These are phyloP conservation scores for Drosophila cognata DNA, from an alignment of 2,888 invertebrate genomes.

Conservation along the genomic window DNA sequence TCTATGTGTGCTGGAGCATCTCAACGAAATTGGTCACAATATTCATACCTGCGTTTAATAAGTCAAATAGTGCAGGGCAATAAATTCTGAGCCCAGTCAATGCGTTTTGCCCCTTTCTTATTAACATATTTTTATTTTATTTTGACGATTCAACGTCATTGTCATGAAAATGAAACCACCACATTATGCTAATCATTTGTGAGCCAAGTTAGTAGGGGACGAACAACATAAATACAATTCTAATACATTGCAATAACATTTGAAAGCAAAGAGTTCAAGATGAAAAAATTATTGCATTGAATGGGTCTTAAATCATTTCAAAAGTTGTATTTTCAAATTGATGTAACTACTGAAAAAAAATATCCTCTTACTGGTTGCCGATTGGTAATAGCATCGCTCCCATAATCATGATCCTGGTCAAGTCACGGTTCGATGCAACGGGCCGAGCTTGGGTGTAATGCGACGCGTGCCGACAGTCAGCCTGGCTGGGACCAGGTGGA, in stretches of 20 bases:
- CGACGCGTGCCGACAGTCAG: too few species aligned
- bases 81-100: conserved; percentile 59
- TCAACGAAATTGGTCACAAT: conserved; percentile 39
- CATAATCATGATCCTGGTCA: too few species aligned
- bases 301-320: neutral
- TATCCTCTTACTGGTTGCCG: too few species aligned
- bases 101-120: conserved; percentile 61
- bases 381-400: too few species aligned
- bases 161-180: conserved; percentile 40
- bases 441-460: too few species aligned
- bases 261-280: neutral
- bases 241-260: neutral
- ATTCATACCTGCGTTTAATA: conserved; percentile 70
- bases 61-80: conserved; percentile 57
- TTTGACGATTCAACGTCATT: neutral
- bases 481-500: too few species aligned
- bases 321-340: too few species aligned
- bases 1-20: conserved; percentile 46
- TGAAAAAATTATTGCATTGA: neutral
- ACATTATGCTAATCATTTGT: conserved; percentile 44
- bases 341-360: too few species aligned
- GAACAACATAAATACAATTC: neutral
- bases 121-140: conserved; percentile 35
- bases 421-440: too few species aligned
- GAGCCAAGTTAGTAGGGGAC: neutral